phyloP scores from a whole-genome alignment of 1,140 invertebrate species.

The Drepana arcuata region DNA sequence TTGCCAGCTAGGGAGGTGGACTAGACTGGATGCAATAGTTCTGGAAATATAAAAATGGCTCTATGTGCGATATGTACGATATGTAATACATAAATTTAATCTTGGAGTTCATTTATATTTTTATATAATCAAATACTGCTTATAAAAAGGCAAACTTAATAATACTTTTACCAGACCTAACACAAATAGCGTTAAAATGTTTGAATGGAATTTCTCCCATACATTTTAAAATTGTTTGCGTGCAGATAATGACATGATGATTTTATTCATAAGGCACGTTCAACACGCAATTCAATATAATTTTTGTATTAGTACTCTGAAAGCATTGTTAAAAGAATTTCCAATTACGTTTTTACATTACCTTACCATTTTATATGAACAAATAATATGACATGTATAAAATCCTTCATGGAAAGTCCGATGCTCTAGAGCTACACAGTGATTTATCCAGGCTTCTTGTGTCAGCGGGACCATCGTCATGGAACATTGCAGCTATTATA shows the following conservation, averaged over 20 bases:
- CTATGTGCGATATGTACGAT: background rate
- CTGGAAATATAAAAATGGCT: background rate
- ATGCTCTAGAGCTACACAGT: background rate
- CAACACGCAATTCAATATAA: too few relatives aligned
- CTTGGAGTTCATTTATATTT: background rate
- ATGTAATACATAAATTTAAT: background rate
- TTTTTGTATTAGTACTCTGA: background rate
- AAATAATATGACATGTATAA: background rate
- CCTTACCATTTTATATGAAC: background rate
- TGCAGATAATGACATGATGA: conserved; percentile 9
- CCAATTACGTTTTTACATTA: background rate
- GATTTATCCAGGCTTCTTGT: background rate
- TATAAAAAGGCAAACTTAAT: too few relatives aligned
- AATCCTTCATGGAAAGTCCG: too few relatives aligned
- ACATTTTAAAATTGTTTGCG: conserved; percentile 2
- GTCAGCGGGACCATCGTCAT: too few relatives aligned
- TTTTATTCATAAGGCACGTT: conserved; percentile 6
- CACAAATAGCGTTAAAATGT: background rate
- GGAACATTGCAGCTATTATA: too few relatives aligned
- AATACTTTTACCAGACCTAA: background rate
- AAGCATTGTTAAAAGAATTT: background rate
- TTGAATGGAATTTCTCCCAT: background rate
- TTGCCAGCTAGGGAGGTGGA: too few relatives aligned
- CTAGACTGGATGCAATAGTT: too few relatives aligned
- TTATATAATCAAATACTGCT: too few relatives aligned